Evolutionary conservation across 2,113 vertebrate species (phyloP), one percentile per base, ranked within the genome.

Genomic region (Pipra filicauda): DNA sequence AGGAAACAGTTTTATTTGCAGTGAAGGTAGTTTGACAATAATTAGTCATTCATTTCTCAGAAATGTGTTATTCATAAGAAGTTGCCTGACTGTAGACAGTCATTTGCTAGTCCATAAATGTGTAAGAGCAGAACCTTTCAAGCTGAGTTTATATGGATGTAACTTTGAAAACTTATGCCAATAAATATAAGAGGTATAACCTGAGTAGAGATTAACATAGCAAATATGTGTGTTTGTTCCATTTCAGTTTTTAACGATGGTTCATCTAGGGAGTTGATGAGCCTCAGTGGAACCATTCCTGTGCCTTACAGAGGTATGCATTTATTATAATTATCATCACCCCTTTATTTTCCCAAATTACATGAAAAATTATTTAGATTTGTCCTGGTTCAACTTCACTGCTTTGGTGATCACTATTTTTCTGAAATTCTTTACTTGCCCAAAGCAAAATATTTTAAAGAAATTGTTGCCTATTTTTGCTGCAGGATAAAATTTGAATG

Each of bases 201-300:
- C 19, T 64, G 44, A 72, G 48, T 9, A 10, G 26, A 84, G 23
- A 26, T 54, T 26, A 77, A 58, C 2, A 0, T 22, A 49, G 46
- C 15, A 66, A 55, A 24, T 39, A 19, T 2, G 4, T 35, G 6
- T 92, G 6, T 94, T 94, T 76, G 14, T 91, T 95, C 85, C 37
- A 54, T 98, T 94, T 85, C 97, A 99, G 99, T 99, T 94, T 99
- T 99, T 97, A 99, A 99, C 52, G 99, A 99, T 95, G 99, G 99
- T 43, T 98, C 98, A 78, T 98, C 98, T 30, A 99, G 98, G 88
- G 99, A 99, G 95, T 94, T 99, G 95, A 99, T 99, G 98, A 99
- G 99, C 96, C 98, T 99, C 92, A 98, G 98, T 77, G 99, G 99
- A 96, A 99, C 99, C 46, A 99, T 99, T 74, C 99, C 99, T 87